Evolutionary conservation across 2,888 invertebrate genomes (phyloP), one percentile per base, ranked within the genome.

Genomic region (Xylota segnis): DNA sequence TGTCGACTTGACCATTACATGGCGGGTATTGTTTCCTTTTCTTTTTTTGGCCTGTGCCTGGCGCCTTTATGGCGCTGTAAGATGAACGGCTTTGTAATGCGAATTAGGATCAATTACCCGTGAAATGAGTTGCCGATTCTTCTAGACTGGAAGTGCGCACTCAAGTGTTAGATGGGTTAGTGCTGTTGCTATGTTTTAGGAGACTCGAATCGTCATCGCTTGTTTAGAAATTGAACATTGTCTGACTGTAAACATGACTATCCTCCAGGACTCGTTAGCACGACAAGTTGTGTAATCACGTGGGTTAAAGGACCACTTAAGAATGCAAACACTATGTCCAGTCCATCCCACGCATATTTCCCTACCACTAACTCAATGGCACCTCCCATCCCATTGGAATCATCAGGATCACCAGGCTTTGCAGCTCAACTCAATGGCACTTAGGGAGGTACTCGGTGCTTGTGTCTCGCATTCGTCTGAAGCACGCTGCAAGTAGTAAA

Each of bases 401-500:
- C 40, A 52, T 65, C 50, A 14, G 29, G 16, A 47, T 18, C 47
- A 16, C 6, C 14, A 37, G 23, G 2, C 32, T 32, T 32, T 32
- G 9, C 23, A n/a, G 29, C 50, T 23, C 14, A 7, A 58, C 66
- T 45, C 52, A 45, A 59, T 59, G 52, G 61, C 52, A 68, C 72
- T 66, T 37, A 43, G 6, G 12, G 2, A 43, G 27, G 29, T 37
- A 14, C 43, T 34, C 52, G 16, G 43, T 52, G 7, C 34, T 16
- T 50, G 40, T 34, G 50, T 40, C 56, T 54, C 23, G 32, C 43
- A 14, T n/a, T 1, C 34, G 61, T 56, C 75, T 65, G 14, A 45
- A 9, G 52, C 10, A 27, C n/a, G 1, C 50, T 18, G 12, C 40
- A n/a, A 82, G 32, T 18, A 82, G 76, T 63, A 68, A 71, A 81